Evolutionary conservation across 2,113 vertebrate species (phyloP).

Genomic region (Reinhardtius hippoglossoides): DNA sequence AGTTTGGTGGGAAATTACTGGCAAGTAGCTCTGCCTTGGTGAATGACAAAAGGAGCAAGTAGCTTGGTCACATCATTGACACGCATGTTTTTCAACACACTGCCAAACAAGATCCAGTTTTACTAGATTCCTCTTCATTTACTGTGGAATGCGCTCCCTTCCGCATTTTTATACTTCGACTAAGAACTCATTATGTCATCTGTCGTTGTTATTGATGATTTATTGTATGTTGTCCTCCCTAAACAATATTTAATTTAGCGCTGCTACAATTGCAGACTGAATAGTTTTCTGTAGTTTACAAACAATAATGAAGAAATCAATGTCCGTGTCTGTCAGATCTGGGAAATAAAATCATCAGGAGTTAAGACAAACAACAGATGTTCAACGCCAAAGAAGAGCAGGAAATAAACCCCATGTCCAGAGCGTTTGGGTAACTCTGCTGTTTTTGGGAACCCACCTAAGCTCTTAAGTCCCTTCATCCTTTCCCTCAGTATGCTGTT

Average conservation of each 20-base stretch:
- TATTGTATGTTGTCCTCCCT: not conserved
- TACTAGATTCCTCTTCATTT: constrained; percentile 38
- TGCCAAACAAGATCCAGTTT: constrained; percentile 40
- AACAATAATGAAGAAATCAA: constrained; percentile 1
- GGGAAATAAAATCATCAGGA: not conserved
- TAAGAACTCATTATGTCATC: not conserved
- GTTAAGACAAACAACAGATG: not conserved
- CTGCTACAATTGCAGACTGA: not conserved
- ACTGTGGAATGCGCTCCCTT: not conserved
- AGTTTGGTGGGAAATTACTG: no score
- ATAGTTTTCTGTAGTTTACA: not conserved
- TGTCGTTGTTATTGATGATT: not conserved
- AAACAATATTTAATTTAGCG: not conserved
- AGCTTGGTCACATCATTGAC: not conserved
- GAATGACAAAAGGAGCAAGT: not conserved
- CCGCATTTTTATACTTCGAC: constrained; percentile 1
- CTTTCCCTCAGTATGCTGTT: constrained; percentile 91
- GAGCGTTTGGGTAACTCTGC: constrained; percentile 8
- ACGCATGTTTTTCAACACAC: constrained; percentile 13
- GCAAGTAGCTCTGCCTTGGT: no score
- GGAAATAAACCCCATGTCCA: not conserved
- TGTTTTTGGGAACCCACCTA: constrained; percentile 83
- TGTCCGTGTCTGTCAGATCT: not conserved
- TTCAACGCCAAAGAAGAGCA: not conserved
- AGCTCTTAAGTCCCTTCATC: constrained; percentile 95